Conservation (phyloP, 2,113 vertebrate species). For the Chauna torquata region DNA sequence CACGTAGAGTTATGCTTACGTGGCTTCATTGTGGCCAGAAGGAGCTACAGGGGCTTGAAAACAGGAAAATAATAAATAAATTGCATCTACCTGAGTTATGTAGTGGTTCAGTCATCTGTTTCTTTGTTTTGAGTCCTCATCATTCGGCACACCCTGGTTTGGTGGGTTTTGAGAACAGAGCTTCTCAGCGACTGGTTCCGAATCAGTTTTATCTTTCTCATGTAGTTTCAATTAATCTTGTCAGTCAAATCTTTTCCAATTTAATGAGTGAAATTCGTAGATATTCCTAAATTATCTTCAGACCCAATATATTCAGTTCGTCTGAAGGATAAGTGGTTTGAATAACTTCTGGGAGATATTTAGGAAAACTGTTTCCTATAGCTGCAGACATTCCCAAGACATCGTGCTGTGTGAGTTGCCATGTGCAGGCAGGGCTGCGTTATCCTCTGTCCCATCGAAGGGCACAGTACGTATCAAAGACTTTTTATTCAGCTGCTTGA, state of each 20-base stretch:
- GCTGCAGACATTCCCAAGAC: neutral
- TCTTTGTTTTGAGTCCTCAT: neutral
- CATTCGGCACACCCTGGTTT: neutral
- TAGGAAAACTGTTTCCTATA: neutral
- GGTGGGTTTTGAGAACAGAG: neutral
- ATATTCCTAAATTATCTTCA: neutral
- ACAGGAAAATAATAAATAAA: neutral
- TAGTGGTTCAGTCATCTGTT: neutral
- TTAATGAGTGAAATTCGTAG: neutral
- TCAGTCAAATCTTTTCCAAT: neutral
- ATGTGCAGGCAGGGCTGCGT: accelerated
- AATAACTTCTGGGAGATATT: neutral
- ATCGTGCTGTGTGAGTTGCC: neutral
- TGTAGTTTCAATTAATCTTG: neutral
- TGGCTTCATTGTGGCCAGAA: neutral
- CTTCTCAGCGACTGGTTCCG: neutral
- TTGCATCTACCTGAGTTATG: neutral
- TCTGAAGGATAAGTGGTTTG: neutral
- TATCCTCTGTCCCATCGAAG: neutral
- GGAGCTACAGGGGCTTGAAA: neutral
- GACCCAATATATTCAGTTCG: neutral
- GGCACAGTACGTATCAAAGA: neutral
- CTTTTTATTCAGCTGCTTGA: neutral
- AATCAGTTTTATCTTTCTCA: neutral
- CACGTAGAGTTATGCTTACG: neutral